phyloP scores from a whole-genome alignment of 2,888 invertebrate species.

The Gymnosoma rotundatum region DNA sequence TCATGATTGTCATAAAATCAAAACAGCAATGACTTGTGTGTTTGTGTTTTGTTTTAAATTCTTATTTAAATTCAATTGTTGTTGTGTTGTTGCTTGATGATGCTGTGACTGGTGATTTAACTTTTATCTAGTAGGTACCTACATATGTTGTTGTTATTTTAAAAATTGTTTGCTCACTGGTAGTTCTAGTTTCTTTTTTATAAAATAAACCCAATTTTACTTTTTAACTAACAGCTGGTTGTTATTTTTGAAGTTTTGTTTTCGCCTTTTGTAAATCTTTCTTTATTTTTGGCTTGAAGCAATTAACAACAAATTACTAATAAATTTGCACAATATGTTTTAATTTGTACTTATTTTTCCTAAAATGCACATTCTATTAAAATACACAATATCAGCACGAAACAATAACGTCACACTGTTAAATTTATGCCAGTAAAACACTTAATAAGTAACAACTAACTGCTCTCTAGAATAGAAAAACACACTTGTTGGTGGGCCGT shows the following conservation, averaged over 20 bases:
- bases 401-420: constrained; percentile 42
- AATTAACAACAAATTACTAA: constrained; percentile 63
- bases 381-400: neutral
- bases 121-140: constrained; percentile 1
- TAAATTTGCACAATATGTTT: constrained; percentile 59
- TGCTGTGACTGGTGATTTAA: constrained; percentile 22
- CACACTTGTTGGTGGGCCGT: constrained; percentile 61
- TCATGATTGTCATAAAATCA: constrained; percentile 74
- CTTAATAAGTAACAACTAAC: neutral
- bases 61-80: constrained; percentile 34
- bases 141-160: constrained; percentile 6
- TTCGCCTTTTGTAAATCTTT: neutral
- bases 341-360: constrained; percentile 37
- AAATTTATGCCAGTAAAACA: constrained; percentile 7
- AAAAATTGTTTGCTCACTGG: neutral
- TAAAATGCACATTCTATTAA: constrained; percentile 28
- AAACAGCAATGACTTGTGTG: neutral
- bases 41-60: constrained; percentile 59
- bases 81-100: neutral
- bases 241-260: neutral
- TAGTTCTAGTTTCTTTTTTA: neutral
- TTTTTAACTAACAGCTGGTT: constrained; percentile 38
- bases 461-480: constrained; percentile 16
- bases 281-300: constrained; percentile 29
- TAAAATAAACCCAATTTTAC: constrained; percentile 13